Evolutionary conservation across 2,797 vertebrate genomes (phyloP).

Genomic region (Nannoperca australis): DNA sequence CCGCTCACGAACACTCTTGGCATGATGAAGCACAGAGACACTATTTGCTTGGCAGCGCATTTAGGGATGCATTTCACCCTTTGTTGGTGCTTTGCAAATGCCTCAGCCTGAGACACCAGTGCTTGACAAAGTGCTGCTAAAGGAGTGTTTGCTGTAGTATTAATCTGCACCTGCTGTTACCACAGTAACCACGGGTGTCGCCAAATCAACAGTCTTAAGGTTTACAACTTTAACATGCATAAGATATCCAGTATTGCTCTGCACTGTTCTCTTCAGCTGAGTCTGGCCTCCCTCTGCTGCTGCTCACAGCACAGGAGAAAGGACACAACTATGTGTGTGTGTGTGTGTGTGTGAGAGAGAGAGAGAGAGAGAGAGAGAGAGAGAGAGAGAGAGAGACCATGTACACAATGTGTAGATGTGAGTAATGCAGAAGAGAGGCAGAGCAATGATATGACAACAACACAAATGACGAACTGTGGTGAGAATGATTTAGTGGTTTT

Average conservation of each 20-base stretch:
- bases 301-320: neutral
- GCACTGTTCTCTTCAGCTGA: neutral
- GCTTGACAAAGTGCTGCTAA: too few species aligned
- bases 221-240: too few species aligned
- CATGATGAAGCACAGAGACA: too few species aligned
- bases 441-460: neutral
- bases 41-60: too few species aligned
- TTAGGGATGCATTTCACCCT: too few species aligned
- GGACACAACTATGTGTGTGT: neutral
- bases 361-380: neutral
- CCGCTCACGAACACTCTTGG: too few species aligned
- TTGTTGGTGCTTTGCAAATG: too few species aligned
- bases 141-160: too few species aligned
- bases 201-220: too few species aligned
- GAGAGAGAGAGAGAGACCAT: neutral
- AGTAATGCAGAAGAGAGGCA: neutral
- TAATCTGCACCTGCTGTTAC: too few species aligned
- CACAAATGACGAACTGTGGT: neutral
- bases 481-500: neutral
- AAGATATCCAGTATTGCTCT: neutral
- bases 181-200: too few species aligned
- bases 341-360: neutral
- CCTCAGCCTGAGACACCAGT: too few species aligned
- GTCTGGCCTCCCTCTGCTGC: conserved; percentile 6
- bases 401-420: neutral